phyloP scores from a whole-genome alignment of 2,797 vertebrate species.

The Takifugu ocellatus region DNA sequence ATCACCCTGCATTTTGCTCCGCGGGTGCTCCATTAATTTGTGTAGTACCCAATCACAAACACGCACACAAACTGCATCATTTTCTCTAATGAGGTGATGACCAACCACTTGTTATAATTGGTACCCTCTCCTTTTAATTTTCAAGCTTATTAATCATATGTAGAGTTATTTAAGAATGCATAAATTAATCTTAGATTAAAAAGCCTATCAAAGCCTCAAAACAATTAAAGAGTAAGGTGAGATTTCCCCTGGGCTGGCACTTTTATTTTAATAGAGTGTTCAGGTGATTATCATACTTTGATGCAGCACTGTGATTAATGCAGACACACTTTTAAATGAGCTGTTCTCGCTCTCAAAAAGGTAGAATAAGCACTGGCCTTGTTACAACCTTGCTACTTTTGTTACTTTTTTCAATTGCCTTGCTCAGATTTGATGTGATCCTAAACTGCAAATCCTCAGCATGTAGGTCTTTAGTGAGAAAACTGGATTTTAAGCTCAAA shows the following conservation, averaged over 20 bases:
- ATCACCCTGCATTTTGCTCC: slow-evolving; percentile 16
- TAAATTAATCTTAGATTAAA: slow-evolving; percentile 99
- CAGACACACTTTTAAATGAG: slow-evolving; percentile 93
- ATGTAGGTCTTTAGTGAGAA: slow-evolving; percentile 12
- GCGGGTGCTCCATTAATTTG: slow-evolving; percentile 26
- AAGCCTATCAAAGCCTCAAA: slow-evolving; percentile 99
- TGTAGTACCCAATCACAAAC: slow-evolving; percentile 44
- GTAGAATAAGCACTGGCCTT: slow-evolving; percentile 83
- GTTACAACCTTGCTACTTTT: slow-evolving; percentile 80
- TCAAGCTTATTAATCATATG: slow-evolving; percentile 99
- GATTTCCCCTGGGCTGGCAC: slow-evolving; percentile 97
- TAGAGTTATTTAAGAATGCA: slow-evolving; percentile 99
- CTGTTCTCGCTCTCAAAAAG: slow-evolving; percentile 71
- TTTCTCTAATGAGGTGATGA: slow-evolving; percentile 99
- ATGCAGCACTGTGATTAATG: slow-evolving; percentile 98
- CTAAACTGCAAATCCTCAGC: not conserved
- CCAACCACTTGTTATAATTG: slow-evolving; percentile 99
- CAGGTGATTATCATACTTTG: slow-evolving; percentile 99
- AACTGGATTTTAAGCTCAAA: slow-evolving; percentile 2
- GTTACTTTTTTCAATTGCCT: slow-evolving; percentile 5
- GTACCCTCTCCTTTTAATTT: slow-evolving; percentile 99
- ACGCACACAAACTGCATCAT: slow-evolving; percentile 78
- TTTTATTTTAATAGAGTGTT: slow-evolving; percentile 99
- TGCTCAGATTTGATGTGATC: slow-evolving; percentile 1
- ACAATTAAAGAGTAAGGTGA: slow-evolving; percentile 99